Evolutionary conservation across 2,113 vertebrate species (phyloP).

Genomic region (Xiphophorus couchianus): DNA sequence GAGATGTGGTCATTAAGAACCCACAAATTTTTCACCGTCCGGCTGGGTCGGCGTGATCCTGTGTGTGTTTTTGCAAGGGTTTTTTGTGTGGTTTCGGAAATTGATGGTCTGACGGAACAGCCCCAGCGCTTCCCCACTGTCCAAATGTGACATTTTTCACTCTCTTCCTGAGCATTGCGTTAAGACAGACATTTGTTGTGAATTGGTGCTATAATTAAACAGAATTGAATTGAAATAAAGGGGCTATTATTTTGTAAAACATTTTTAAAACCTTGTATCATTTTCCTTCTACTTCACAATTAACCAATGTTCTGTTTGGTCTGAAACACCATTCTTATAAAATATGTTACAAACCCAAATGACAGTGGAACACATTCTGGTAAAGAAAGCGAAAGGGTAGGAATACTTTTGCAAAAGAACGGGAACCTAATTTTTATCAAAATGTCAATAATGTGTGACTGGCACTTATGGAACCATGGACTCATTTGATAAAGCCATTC

Average conservation of each 20-base stretch:
- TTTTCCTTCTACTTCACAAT: neutral
- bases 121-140: too few species aligned
- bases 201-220: too few species aligned
- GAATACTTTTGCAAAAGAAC: neutral
- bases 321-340: neutral
- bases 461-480: slow-evolving; percentile 12
- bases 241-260: neutral
- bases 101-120: too few species aligned
- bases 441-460: slow-evolving; percentile 11
- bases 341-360: slow-evolving; percentile 11
- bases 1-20: too few species aligned
- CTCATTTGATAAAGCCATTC: slow-evolving; percentile 11
- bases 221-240: neutral
- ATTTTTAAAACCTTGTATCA: neutral
- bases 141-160: too few species aligned
- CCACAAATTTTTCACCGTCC: too few species aligned
- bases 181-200: too few species aligned
- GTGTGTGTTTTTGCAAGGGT: too few species aligned
- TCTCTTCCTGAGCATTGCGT: too few species aligned
- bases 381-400: neutral
- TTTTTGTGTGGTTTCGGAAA: too few species aligned
- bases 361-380: neutral
- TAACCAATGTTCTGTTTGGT: neutral
- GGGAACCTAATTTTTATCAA: neutral
- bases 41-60: too few species aligned